Base-by-base conservation (phyloP, 2,113 vertebrate species). In the Solenodon paradoxus region DNA sequence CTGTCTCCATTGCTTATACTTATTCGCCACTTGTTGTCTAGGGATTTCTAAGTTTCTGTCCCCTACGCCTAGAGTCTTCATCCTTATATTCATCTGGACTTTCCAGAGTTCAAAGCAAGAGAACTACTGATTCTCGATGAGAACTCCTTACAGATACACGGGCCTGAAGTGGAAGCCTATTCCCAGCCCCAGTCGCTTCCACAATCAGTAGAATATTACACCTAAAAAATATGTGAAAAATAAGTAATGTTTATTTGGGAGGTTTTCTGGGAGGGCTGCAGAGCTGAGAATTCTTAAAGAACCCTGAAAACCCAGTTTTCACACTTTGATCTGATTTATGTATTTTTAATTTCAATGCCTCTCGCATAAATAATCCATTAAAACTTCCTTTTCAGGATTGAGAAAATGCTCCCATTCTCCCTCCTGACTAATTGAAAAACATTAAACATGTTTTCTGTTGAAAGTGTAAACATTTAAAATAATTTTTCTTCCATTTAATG, bases 161-260 rank as follows among this genome's bases (percentile, higher is more conserved):
- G 19, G 59, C 19, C 42, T 47, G 3, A 15, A 47, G 72, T 47
- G 32, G 24, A 19, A 19, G 6, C 3, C 16, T 4, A 30, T 13
- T 5, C 30, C 9, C 1, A 22, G 2, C 9, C 6, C 45, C 9
- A 2, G 0, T 61, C 28, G 3, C n/a, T 53, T 47, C 42, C 42
- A 7, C 17, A 24, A 15, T 66, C 81, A 89, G 59, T 32, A 78
- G n/a, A 57, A 40, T 59, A 28, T 49, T 53, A 74, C 74, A 30
- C 26, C 26, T 82, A 61, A 61, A 77, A 78, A 63, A 53, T 12
- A 22, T 24, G 55, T 64, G 55, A 24, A 74, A 85, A 82, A 68
- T 66, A 72, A 12, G 24, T 26, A 30, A 6, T 20, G 32, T 61
- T 63, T 61, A 30, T 82, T 63, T 35, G 49, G 38, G 61, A 79